phyloP scores from a whole-genome alignment of 2,113 vertebrate species.

The Catharus bicknelli region DNA sequence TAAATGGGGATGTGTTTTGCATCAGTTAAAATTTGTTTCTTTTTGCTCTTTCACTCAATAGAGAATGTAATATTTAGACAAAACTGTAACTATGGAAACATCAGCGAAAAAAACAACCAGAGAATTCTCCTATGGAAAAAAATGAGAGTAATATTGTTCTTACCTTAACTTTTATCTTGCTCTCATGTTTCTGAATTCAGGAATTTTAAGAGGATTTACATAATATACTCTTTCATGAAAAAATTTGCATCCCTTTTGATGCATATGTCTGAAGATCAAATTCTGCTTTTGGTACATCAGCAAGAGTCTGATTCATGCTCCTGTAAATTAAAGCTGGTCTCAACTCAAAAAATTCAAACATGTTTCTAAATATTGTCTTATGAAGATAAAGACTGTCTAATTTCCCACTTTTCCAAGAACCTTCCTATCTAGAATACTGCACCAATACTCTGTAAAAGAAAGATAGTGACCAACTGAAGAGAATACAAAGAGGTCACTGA shows the following conservation, averaged over 20 bases:
- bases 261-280: background rate
- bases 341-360: background rate
- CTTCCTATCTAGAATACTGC: background rate
- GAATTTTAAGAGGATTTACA: background rate
- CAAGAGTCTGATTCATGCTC: background rate
- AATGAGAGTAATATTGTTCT: background rate
- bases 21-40: background rate
- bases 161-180: background rate
- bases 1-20: background rate
- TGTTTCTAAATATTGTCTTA: background rate
- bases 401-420: background rate
- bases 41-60: background rate
- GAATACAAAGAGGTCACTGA: background rate
- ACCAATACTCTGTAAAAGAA: background rate
- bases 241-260: background rate
- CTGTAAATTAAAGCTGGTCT: background rate
- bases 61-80: background rate
- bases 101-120: background rate
- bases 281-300: background rate
- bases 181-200: background rate
- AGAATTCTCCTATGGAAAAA: background rate
- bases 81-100: background rate
- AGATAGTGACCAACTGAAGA: rapidly evolving
- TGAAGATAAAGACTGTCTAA: background rate
- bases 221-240: background rate